Evolutionary conservation across 1,140 invertebrate genomes (phyloP), one percentile per base, ranked within the genome.

Genomic region (Scaptomyza graminum): DNA sequence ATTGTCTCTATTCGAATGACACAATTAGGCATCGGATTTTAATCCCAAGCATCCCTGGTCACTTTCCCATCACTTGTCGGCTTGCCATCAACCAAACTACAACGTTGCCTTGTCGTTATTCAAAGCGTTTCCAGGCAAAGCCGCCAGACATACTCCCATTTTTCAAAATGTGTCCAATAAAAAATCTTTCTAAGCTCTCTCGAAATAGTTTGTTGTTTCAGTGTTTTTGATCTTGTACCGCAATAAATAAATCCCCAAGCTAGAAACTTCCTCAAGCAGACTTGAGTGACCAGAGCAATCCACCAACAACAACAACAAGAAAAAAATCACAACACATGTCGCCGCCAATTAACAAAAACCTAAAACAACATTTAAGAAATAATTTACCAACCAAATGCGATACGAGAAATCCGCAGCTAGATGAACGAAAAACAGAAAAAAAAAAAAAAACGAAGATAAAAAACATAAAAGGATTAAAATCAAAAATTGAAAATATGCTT

Each of bases 271-370:
- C 83, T 83, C 72, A 65, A 15, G 70, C 63, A 81, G 77, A 87
- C 77, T 81, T 49, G 46, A 85, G 81, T 85, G 76, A 70, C 56
- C 80, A 83, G 13, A 55, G 41, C 9, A 15, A 25, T 3, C 57
- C 28, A 49, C 28, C 39, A 50, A 28, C 28, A 54, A 55, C 52
- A 50, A 34, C 7, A 34, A 9, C 0, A 9, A 9, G 31, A 8
- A 34, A 34, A 9, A 34, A 34, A 34, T 62, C 65, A 63, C 82
- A 83, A 87, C 83, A 87, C 79, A 87, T 87, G 83, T 87, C 79
- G 79, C 83, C 83, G 83, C 83, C 84, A 87, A 87, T 87, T 87
- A 87, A 87, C 84, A 76, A 68, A 83, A 73, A 88, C 64, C 72
- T 70, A 69, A 88, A 79, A 88, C 75, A 85, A 87, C 59, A 83